A percentile compares a stretch with the other conserved stretches of the same genome.
Conservation (phyloP, 2,888 invertebrate genomes). For the Drosophila anceps region DNA sequence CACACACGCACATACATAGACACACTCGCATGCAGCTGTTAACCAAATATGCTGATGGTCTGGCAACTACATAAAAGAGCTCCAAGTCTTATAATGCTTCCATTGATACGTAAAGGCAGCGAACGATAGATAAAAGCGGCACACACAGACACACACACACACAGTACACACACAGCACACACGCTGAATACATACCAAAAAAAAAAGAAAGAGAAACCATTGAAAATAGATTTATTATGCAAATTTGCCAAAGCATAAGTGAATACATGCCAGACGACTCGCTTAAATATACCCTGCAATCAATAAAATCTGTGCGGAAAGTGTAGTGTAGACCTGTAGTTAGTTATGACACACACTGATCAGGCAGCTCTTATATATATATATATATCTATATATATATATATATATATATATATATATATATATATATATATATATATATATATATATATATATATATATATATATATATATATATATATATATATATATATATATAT, state of each 20-base stretch:
- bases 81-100: slow-evolving; percentile 45
- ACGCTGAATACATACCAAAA: background rate
- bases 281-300: slow-evolving; percentile 36
- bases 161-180: slow-evolving; percentile 17
- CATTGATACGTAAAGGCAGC: slow-evolving; percentile 61
- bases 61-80: slow-evolving; percentile 57
- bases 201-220: slow-evolving; percentile 66
- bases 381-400: too few species aligned
- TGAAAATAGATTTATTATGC: slow-evolving; percentile 82
- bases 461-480: too few species aligned
- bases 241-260: slow-evolving; percentile 75
- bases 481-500: too few species aligned
- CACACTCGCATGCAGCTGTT: slow-evolving; percentile 41
- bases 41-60: slow-evolving; percentile 63
- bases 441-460: too few species aligned
- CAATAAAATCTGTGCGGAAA: background rate
- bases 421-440: too few species aligned
- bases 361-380: background rate
- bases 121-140: slow-evolving; percentile 36
- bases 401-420: too few species aligned
- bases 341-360: fast-evolving
- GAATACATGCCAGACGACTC: slow-evolving; percentile 56
- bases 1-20: slow-evolving; percentile 30
- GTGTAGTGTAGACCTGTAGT: background rate
- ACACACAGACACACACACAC: slow-evolving; percentile 22